Conservation (phyloP, 2,113 vertebrate species). For the Bagarius yarrelli region DNA sequence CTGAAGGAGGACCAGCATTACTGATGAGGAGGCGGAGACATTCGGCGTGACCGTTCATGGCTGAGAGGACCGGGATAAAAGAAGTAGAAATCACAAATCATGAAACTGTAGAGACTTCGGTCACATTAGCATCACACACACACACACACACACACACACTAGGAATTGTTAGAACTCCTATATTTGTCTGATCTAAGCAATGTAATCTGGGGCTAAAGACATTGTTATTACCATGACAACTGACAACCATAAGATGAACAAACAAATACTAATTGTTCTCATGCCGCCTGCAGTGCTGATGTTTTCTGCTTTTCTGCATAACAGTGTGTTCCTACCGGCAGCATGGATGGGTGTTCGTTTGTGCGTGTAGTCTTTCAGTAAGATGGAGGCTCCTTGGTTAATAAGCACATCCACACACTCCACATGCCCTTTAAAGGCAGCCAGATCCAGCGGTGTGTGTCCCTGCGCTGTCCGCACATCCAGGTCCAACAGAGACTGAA, state of each 20-base stretch:
- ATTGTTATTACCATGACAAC: not conserved
- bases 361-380: constrained; percentile 92
- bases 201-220: not conserved
- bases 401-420: constrained; percentile 97
- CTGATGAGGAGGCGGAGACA: constrained; percentile 94
- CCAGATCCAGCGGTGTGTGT: constrained; percentile 90
- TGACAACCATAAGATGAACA: not conserved
- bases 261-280: not conserved
- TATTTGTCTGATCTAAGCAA: too few relatives aligned
- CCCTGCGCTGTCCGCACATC: constrained; percentile 92
- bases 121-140: not conserved
- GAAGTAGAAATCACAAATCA: not conserved
- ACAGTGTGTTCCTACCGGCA: constrained; percentile 76
- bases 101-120: not conserved
- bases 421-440: constrained; percentile 93
- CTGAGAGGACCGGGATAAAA: constrained; percentile 59
- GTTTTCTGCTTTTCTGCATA: not conserved
- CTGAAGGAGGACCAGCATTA: constrained; percentile 90
- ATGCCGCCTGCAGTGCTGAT: not conserved
- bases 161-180: not conserved
- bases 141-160: not conserved
- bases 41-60: constrained; percentile 95
- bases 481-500: constrained; percentile 94
- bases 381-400: constrained; percentile 94
- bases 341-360: constrained; percentile 96